A percentile compares a stretch with the other conserved stretches of the same genome.
Evolutionary conservation across 2,797 vertebrate genomes (phyloP).

Genomic region (Orestias chungarensis): DNA sequence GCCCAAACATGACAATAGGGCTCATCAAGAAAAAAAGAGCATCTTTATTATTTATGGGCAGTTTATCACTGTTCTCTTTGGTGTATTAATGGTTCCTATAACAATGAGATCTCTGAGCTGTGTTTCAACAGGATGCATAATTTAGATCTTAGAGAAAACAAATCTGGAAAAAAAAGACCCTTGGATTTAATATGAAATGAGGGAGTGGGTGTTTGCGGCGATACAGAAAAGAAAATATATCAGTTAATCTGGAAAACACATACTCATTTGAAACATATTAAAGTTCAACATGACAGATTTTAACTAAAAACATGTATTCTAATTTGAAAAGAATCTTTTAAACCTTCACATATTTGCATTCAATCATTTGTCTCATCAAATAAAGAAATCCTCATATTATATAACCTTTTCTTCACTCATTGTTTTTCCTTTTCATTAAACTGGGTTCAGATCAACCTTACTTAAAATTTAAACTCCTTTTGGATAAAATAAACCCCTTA

Average conservation of each 20-base stretch:
- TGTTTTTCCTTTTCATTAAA: slow-evolving; percentile 17
- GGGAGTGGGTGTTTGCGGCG: background rate
- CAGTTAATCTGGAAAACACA: background rate
- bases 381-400: slow-evolving; percentile 1
- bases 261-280: background rate
- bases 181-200: slow-evolving; percentile 16
- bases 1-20: slow-evolving; percentile 8
- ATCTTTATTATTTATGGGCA: slow-evolving; percentile 51
- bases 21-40: slow-evolving; percentile 18
- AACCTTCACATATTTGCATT: background rate
- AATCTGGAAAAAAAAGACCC: slow-evolving; percentile 28
- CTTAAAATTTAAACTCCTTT: slow-evolving; percentile 45
- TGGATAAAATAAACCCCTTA: slow-evolving; percentile 27
- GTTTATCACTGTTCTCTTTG: slow-evolving; percentile 20
- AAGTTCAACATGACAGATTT: background rate
- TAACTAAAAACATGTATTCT: background rate
- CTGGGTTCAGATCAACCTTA: slow-evolving; percentile 13
- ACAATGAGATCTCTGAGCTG: slow-evolving; percentile 18
- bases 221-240: slow-evolving; percentile 1
- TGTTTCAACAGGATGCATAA: slow-evolving; percentile 40
- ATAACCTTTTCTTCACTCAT: background rate
- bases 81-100: slow-evolving; percentile 32
- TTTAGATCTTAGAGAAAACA: slow-evolving; percentile 29
- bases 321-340: background rate
- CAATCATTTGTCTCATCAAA: background rate